Conservation (phyloP, 2,113 vertebrate species). For the Neomonachus schauinslandi region DNA sequence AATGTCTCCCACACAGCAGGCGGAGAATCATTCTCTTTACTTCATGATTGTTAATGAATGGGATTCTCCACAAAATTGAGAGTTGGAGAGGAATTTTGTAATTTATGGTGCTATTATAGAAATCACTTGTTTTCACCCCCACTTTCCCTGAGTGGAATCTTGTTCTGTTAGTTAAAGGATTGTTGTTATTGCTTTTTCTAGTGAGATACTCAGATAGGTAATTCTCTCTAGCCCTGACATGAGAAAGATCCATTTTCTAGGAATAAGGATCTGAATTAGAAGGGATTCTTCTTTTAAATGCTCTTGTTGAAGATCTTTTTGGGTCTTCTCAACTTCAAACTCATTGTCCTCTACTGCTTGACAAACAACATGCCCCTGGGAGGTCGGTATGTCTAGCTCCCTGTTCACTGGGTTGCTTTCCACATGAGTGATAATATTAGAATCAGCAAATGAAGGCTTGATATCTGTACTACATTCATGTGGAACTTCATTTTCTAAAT, state of each 20-base stretch:
- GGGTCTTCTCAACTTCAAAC: background rate
- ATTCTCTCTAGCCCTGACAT: constrained; percentile 4
- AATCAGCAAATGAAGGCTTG: background rate
- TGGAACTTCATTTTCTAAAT: background rate
- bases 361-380: background rate
- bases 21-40: background rate
- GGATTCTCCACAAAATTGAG: background rate
- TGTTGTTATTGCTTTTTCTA: background rate
- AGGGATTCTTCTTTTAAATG: background rate
- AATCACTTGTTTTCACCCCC: background rate
- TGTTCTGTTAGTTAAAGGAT: background rate
- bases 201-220: background rate
- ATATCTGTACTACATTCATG: background rate
- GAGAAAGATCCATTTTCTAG: background rate
- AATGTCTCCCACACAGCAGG: background rate
- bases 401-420: background rate
- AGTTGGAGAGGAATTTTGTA: background rate
- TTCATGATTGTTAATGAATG: background rate
- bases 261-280: background rate
- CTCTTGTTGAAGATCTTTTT: background rate
- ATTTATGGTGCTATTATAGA: background rate
- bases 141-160: background rate
- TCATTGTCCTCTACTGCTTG: background rate
- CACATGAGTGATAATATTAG: background rate
- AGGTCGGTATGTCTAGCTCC: background rate